Base-by-base conservation (phyloP, 1,140 invertebrate species). In the Planococcus citri region DNA sequence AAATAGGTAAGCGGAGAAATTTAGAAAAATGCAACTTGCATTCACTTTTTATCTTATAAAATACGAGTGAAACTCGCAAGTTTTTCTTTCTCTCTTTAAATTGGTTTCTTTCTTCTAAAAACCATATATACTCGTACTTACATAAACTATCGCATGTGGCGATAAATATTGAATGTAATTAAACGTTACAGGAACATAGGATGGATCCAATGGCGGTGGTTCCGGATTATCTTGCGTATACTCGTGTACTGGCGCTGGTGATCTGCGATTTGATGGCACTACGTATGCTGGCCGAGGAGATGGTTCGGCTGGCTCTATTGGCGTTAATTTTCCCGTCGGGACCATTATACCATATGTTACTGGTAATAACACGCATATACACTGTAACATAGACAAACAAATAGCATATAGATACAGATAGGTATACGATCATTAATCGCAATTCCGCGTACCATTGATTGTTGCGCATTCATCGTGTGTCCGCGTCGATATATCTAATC, bases 161-260 rank as follows among this genome's bases (percentile, higher is more conserved):
- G 71, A 22, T 2, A 75, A 70, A 29, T 73, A 73, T n/a, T 73
- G 70, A 57, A 75, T 70, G 69, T 72, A 75, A 20, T 74, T 69
- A 58, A 72, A 73, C 10, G 41, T 68, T 37, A 73, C 27, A 8
- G 73, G 74, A 20, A 72, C 72, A 51, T 73, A 75, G 58, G 72
- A 73, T 4, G 74, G 74, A 64, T 75, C 73, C 22, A 75, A 69
- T 9, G 74, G 74, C 17, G 74, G 71, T n/a, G 73, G 74, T 67
- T 75, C 74, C 1, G 74, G 73, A 27, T 71, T 73, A 10, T 75
- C 74, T 68, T 72, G 68, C 12, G 74, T 70, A 68, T 75, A 75
- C 33, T 75, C 74, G 1, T 71, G 61, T 12, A 75, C 74, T 8
- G 74, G 74, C 0, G 74, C 74, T 2, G 73, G 73, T 12, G 71